These are phyloP conservation scores for Pachycephus smyrnensis DNA, from an alignment of 2,888 invertebrate genomes.

Conservation along the genomic window DNA sequence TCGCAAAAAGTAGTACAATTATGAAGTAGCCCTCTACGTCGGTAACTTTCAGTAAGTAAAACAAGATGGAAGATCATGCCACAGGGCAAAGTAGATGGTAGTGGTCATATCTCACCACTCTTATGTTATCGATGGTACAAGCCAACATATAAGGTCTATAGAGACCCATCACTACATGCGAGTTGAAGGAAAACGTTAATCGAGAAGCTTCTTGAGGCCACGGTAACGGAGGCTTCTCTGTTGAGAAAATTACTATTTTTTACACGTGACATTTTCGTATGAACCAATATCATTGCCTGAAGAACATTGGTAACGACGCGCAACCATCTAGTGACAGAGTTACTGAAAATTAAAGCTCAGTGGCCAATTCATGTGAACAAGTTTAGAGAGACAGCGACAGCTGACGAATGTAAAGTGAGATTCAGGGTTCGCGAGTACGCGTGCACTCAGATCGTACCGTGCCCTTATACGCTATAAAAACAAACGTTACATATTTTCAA, in stretches of 20 bases:
- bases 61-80: background rate
- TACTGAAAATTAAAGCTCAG: background rate
- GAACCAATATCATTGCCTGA: background rate
- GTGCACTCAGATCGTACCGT: conserved; percentile 32
- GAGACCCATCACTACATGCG: background rate
- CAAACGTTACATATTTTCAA: background rate
- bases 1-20: background rate
- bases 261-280: background rate
- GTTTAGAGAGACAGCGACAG: conserved; percentile 31
- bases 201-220: background rate
- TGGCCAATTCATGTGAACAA: background rate
- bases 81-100: background rate
- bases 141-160: background rate
- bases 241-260: background rate
- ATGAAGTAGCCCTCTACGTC: background rate
- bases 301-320: background rate
- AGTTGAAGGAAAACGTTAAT: background rate
- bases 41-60: background rate
- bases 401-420: conserved; percentile 32
- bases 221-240: background rate
- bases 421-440: conserved; percentile 32
- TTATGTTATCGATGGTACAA: background rate
- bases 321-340: background rate
- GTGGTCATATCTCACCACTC: background rate
- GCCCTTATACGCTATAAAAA: conserved; percentile 18